Conservation (phyloP, 37 sponge, comb jelly and placozoan genomes). For the Amphimedon queenslandica region DNA sequence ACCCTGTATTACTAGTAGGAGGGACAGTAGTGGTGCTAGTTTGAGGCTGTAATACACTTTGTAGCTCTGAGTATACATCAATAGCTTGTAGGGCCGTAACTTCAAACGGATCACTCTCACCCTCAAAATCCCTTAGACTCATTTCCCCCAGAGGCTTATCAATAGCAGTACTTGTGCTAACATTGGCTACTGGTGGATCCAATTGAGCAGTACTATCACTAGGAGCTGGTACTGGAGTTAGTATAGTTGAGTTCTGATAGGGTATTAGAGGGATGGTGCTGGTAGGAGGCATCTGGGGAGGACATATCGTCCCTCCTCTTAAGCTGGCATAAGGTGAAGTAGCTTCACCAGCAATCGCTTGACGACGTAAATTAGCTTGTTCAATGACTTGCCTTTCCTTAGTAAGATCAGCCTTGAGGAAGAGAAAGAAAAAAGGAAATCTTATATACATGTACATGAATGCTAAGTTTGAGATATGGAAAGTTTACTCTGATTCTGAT, state of each 20-base stretch:
- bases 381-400: conserved; percentile 35
- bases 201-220: background rate
- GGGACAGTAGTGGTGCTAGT: background rate
- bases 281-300: background rate
- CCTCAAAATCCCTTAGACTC: conserved; percentile 50
- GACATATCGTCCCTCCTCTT: background rate
- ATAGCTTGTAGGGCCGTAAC: conserved; percentile 63
- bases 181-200: background rate
- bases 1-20: too few species aligned
- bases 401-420: conserved; percentile 38
- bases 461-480: background rate
- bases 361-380: conserved; percentile 24
- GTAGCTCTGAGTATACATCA: conserved; percentile 61
- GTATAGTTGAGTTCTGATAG: conserved; percentile 7
- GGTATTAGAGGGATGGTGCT: conserved; percentile 3
- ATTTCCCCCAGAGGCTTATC: conserved; percentile 37
- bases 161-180: background rate
- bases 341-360: conserved; percentile 40
- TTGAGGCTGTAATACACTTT: conserved; percentile 46
- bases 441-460: background rate
- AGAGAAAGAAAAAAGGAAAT: background rate
- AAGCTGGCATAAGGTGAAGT: background rate
- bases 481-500: background rate
- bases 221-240: conserved; percentile 39
- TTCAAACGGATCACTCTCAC: conserved; percentile 61